Evolutionary conservation across 2,888 invertebrate genomes (phyloP), one percentile per base, ranked within the genome.

Genomic region (Mellilla xanthometata): DNA sequence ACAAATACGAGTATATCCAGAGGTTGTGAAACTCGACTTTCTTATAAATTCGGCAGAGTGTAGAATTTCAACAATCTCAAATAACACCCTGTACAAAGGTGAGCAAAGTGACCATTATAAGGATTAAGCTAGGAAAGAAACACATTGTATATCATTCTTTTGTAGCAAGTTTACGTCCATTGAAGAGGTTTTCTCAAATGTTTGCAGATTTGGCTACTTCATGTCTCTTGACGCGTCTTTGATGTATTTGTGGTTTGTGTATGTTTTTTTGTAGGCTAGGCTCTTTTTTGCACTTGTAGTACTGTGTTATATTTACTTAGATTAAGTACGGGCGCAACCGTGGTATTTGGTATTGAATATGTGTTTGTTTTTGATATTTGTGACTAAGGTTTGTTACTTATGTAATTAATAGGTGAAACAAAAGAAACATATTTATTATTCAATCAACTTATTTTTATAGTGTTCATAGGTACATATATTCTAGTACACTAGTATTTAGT

Each of bases 51-150:
- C 70, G 67, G 62, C 55, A 60, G 56, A 19, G 38, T 62, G 48
- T 64, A 58, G 26, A 55, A 57, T 68, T 64, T 68, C 73, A 74
- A 72, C 53, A 53, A 28, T 69, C 69, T 76, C 68, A 54, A 55
- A 54, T 76, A 64, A 59, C 73, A 39, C 28, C 42, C 58, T 23
- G 39, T 55, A 58, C 24, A 59, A 43, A 54, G 41, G 40, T 39
- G 47, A 46, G 52, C 59, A 44, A 69, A 72, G 62, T 74, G 74
- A 74, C 75, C 75, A 74, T 60, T 60, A 50, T 26, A 10, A 24
- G 41, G 55, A 55, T 53, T 58, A 55, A 32, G 8, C 12, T 24
- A 35, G 15, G 40, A 35, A 8, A 28, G 36, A 32, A n/a, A 12
- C 40, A 28, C 19, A 42, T 41, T 48, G 38, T 48, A 4, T 19